Evolutionary conservation across 2,888 invertebrate species (phyloP), one percentile per base, ranked within the genome.

Genomic region (Dicyrtoma fusca): DNA sequence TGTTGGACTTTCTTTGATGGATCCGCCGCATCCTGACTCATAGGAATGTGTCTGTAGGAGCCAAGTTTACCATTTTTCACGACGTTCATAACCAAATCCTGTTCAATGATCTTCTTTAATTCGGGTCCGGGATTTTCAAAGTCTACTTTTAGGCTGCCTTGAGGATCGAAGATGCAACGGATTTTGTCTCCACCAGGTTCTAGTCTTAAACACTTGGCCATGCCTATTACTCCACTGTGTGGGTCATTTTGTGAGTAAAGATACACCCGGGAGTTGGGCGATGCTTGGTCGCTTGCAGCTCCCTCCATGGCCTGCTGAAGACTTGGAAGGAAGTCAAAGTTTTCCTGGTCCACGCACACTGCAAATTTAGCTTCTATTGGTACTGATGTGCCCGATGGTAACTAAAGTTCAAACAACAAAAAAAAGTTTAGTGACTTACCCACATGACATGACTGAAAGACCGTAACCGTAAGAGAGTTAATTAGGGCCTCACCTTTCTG

Each of bases 161-260:
- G n/a, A 17, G 71, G 87, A 86, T 49, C 86, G 86, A 71, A 77
- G 6, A 80, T 70, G 59, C 77, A 83, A 82, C 85, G 83, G 14
- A 93, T 87, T 80, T 88, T 89, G 71, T 86, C 85, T 17, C 95
- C 95, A 76, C 94, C 94, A 6, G 90, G 88, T 86, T 97, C 97
- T 80, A 88, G 89, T 81, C 91, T 90, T 78, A 97, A 86, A 84
- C 98, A 98, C 82, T 94, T 91, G 81, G 91, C 89, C 83, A 98
- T 86, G 57, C 98, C 98, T 71, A 96, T 86, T 76, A 93, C 87
- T 13, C 97, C 97, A 83, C 88, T 87, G 26, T 87, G 83, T 72
- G 89, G 87, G n/a, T n/a, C n/a, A n/a, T n/a, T n/a, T n/a, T n/a
- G n/a, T n/a, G n/a, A n/a, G n/a, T n/a, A n/a, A n/a, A 74, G 23